Percentiles rank a stretch among this genome's conserved stretches.
Evolutionary conservation across 2,888 invertebrate genomes (phyloP).

Genomic region (Lymantria dispar): DNA sequence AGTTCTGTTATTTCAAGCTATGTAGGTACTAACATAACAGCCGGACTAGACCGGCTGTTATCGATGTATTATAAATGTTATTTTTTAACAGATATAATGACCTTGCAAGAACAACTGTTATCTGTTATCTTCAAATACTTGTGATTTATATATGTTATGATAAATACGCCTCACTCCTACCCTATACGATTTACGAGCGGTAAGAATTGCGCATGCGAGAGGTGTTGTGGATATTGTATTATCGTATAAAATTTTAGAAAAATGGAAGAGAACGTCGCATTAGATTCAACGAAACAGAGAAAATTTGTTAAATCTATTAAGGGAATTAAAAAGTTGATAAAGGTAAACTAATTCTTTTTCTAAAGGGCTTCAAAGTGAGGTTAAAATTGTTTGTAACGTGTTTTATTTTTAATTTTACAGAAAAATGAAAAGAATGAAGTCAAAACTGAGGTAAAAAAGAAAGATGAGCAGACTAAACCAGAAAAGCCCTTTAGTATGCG

Average conservation of each 20-base stretch:
- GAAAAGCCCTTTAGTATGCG: slow-evolving; percentile 30
- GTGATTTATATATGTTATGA: too few species aligned
- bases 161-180: too few species aligned
- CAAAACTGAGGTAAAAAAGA: slow-evolving; percentile 18
- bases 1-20: too few species aligned
- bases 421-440: slow-evolving; percentile 52
- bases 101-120: too few species aligned
- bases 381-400: slow-evolving; percentile 31
- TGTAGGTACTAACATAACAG: too few species aligned
- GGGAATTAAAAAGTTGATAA: slow-evolving; percentile 77
- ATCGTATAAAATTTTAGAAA: slow-evolving; percentile 10
- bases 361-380: slow-evolving; percentile 12
- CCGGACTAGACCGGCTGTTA: too few species aligned
- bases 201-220: too few species aligned
- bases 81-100: too few species aligned
- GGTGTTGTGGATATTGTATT: too few species aligned
- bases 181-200: too few species aligned
- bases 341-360: slow-evolving; percentile 56
- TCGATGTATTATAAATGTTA: too few species aligned
- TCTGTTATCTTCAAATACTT: too few species aligned
- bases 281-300: slow-evolving; percentile 76
- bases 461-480: slow-evolving; percentile 22
- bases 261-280: slow-evolving; percentile 77
- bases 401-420: slow-evolving; percentile 34
- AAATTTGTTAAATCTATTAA: slow-evolving; percentile 79